Conservation (phyloP, 2,113 vertebrate species). For the Clupea harengus region DNA sequence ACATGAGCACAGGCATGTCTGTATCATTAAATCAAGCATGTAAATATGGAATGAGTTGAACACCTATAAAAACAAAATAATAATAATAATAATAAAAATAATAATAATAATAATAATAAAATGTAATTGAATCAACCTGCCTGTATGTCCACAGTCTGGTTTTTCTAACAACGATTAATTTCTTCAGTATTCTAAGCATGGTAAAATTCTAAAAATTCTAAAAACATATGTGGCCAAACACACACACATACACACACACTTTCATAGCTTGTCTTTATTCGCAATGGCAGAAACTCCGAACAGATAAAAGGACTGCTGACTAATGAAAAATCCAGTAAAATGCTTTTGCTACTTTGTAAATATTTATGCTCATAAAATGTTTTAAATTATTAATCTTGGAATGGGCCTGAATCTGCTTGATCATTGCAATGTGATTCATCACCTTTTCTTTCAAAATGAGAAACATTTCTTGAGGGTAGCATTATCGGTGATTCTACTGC, state of each 20-base stretch:
- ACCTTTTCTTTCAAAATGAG: not conserved
- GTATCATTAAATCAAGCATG: not conserved
- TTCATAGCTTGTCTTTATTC: not conserved
- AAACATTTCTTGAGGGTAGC: not conserved
- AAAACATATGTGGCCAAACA: not conserved
- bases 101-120: not conserved
- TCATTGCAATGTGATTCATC: not conserved
- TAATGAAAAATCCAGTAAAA: not conserved
- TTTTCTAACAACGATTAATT: too few relatives aligned
- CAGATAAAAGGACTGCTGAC: not conserved
- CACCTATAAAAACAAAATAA: not conserved
- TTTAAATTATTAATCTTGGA: not conserved
- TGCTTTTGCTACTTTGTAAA: not conserved
- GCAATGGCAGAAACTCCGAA: not conserved
- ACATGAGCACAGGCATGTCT: not conserved
- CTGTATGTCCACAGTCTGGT: too few relatives aligned
- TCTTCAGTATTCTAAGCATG: not conserved
- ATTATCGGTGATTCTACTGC: not conserved
- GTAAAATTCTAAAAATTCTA: not conserved
- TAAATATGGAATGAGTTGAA: too few relatives aligned
- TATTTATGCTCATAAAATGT: not conserved
- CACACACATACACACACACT: not conserved
- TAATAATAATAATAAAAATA: too few relatives aligned
- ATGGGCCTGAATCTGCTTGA: not conserved
- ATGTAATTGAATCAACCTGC: not conserved